phyloP scores from a whole-genome alignment of 2,888 invertebrate genomes.

The Polyommatus iphigenia region DNA sequence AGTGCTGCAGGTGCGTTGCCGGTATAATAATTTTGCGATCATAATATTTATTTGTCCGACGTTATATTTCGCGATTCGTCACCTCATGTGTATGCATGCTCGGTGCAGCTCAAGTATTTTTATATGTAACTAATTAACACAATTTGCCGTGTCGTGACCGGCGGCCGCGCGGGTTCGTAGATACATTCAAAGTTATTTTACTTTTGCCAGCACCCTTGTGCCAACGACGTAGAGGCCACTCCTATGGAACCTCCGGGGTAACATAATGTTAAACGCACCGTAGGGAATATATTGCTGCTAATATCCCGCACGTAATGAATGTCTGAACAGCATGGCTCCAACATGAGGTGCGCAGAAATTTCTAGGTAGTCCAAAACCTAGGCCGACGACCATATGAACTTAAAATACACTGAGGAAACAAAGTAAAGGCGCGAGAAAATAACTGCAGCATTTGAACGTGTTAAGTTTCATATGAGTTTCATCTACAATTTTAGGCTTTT shows the following conservation, averaged over 20 bases:
- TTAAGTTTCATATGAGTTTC: too few relatives aligned
- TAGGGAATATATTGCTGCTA: slow-evolving; percentile 42
- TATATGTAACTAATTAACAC: slow-evolving; percentile 29
- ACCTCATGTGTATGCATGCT: slow-evolving; percentile 19
- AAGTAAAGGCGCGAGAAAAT: neutral
- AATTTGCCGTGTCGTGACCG: slow-evolving; percentile 31
- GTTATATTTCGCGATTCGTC: slow-evolving; percentile 22
- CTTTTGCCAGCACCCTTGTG: neutral
- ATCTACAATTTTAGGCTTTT: too few relatives aligned
- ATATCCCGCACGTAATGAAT: slow-evolving; percentile 46
- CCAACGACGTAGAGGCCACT: neutral
- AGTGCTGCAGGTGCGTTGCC: too few relatives aligned
- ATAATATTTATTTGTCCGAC: neutral
- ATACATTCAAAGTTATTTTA: neutral
- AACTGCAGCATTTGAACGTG: neutral
- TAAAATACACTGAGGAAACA: neutral
- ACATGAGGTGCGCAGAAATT: slow-evolving; percentile 27
- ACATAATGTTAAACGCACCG: neutral
- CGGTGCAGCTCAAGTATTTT: slow-evolving; percentile 15
- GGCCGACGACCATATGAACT: neutral
- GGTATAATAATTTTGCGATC: neutral
- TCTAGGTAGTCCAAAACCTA: neutral
- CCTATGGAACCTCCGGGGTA: neutral
- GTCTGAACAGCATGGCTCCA: slow-evolving; percentile 38
- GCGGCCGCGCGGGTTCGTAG: neutral